Conservation (phyloP, 2,888 invertebrate genomes). For the Aphrophora alni region DNA sequence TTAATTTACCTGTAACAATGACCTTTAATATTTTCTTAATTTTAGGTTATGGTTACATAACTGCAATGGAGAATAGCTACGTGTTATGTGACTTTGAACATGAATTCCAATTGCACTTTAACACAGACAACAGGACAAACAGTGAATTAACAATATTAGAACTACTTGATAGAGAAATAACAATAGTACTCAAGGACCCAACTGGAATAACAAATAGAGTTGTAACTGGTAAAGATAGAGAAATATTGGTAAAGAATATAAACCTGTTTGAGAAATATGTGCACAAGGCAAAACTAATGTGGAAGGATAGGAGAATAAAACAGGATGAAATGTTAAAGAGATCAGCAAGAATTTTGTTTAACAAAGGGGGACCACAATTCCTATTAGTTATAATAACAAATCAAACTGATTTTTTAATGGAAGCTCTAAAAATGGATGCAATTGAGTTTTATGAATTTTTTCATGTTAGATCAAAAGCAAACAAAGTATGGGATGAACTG, state of each 20-base stretch:
- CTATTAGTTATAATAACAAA: not conserved
- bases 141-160: constrained; percentile 24
- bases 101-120: not conserved
- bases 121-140: not conserved
- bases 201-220: not conserved
- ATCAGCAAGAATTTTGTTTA: not conserved
- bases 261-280: not conserved
- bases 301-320: not conserved
- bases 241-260: not conserved
- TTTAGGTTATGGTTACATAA: not conserved
- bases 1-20: no score
- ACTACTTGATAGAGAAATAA: constrained; percentile 26
- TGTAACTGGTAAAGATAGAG: not conserved
- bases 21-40: not conserved
- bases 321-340: not conserved
- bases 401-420: not conserved
- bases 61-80: not conserved
- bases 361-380: not conserved
- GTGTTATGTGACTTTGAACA: not conserved
- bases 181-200: constrained; percentile 24
- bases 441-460: not conserved
- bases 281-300: not conserved
- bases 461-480: not conserved
- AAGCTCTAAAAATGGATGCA: not conserved
- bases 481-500: not conserved